Evolutionary conservation across 2,888 invertebrate species (phyloP), one percentile per base, ranked within the genome.

Genomic region (Limnephilus lunatus): DNA sequence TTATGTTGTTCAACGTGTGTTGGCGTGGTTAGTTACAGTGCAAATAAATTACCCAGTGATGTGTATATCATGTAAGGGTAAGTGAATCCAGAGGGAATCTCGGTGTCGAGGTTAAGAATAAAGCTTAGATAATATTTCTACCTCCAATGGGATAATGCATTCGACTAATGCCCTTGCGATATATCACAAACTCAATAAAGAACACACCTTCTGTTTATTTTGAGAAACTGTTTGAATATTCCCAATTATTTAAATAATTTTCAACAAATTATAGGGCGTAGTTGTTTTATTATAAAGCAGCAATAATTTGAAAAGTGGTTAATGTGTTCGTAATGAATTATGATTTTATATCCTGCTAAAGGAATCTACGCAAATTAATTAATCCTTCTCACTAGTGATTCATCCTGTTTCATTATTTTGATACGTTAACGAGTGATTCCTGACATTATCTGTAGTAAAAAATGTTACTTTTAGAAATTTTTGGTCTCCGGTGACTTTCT

Each of bases 11-110:
- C 83, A 83, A 25, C 39, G 15, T 32, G 83, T 83, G 83, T 83
- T 83, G 83, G 35, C 31, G 83, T 83, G 32, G 25, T 83, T 83
- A 39, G 35, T 31, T 25, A 32, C 83, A 83, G 83, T 35, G 83
- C 35, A 83, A 83, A 83, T 83, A 83, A 83, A 83, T 83, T 35
- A 83, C 32, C 39, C 19, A 83, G 83, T 83, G 83, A 15, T 83
- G 32, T 83, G 25, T 12, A 83, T 32, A 83, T 35, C 32, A 83
- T 83, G 35, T 25, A 68, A 9, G 9, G 68, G 25, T 68, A 25
- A 68, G 68, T 25, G 68, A 68, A 68, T 68, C 68, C 68, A 25
- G 25, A 7, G 68, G 68, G 68, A 68, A 68, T 68, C 68, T 68
- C 68, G 7, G 9, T 68, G 53, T 19, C 19, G 25, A 68, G 53